Base-by-base conservation (phyloP, 2,888 invertebrate species). In the Latheticus oryzae region DNA sequence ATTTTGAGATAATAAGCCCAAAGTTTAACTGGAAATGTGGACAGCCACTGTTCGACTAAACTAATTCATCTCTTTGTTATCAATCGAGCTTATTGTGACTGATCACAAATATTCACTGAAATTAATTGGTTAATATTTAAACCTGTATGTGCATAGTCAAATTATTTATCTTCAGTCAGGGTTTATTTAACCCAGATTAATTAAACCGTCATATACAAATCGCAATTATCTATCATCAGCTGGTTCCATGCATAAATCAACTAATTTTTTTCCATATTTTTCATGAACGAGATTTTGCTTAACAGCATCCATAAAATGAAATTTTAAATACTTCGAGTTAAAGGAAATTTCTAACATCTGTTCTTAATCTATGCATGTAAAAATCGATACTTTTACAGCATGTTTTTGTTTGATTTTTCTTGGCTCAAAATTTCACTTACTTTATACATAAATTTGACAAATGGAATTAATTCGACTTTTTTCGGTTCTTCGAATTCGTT, bases 351-450 rank as follows among this genome's bases (percentile, higher is more conserved):
- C 28, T 28, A n/a, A 28, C 23, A 40, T 12, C 43, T 43, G 5
- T 45, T 30, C 45, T 32, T 45, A 40, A 40, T 12, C 43, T 43
- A 5, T 45, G 45, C 45, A 45, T 45, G 45, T n/a, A 23, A 5
- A 7, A 21, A 33, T 7, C 5, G 28, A 45, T 30, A 26, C 28
- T 26, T 42, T 15, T 45, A 12, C 8, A 9, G 47, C 47, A 47
- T 47, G 47, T 35, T 16, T 21, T 23, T 47, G 47, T 47, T 47
- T 47, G 23, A 24, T 47, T 43, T 43, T 30, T 19, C 1, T 40
- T 15, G 19, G 17, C 17, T 37, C 37, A 19, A 19, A 4, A 4
- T 21, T n/a, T 37, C n/a, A n/a, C 37, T 16, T 11, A 19, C 19
- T 1, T 21, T 16, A 42, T 42, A 42, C 42, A 26, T 26, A 26